Evolutionary conservation across 2,113 vertebrate genomes (phyloP).

Genomic region (Theristicus caerulescens): DNA sequence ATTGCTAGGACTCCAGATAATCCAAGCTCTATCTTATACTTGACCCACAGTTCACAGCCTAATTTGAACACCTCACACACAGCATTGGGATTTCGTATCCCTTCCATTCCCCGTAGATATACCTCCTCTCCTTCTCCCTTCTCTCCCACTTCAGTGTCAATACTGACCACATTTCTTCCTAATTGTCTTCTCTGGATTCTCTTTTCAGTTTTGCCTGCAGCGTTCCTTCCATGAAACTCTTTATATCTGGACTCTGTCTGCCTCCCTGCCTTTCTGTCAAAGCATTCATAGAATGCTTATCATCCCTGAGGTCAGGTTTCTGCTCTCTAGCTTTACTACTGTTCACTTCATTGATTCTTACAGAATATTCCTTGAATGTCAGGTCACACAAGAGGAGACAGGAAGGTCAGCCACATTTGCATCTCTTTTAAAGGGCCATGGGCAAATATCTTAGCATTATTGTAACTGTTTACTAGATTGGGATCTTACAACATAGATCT

Average conservation of each 20-base stretch:
- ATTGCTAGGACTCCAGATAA: not conserved
- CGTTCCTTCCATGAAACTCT: not conserved
- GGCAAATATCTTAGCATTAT: slow-evolving; percentile 37
- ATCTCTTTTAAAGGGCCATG: not conserved
- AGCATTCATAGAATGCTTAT: slow-evolving; percentile 2
- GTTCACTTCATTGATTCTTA: slow-evolving; percentile 3
- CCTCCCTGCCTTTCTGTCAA: not conserved
- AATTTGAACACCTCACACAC: not conserved
- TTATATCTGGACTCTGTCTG: not conserved
- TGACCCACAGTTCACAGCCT: accelerated
- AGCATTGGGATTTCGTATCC: not conserved
- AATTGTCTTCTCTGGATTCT: not conserved
- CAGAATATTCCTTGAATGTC: not conserved
- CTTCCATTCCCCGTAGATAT: not conserved
- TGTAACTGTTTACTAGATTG: not conserved
- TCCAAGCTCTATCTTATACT: not conserved
- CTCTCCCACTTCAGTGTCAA: not conserved
- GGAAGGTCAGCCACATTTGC: not conserved
- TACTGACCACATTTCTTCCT: not conserved
- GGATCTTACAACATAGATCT: not conserved
- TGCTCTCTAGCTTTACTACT: not conserved
- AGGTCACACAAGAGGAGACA: not conserved
- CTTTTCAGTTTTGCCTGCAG: not conserved
- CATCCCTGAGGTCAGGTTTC: slow-evolving; percentile 11
- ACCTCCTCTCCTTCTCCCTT: not conserved